Evolutionary conservation across 92 coral and sea anemone genomes (phyloP), one percentile per base, ranked within the genome.

Genomic region (Muricea muricata): DNA sequence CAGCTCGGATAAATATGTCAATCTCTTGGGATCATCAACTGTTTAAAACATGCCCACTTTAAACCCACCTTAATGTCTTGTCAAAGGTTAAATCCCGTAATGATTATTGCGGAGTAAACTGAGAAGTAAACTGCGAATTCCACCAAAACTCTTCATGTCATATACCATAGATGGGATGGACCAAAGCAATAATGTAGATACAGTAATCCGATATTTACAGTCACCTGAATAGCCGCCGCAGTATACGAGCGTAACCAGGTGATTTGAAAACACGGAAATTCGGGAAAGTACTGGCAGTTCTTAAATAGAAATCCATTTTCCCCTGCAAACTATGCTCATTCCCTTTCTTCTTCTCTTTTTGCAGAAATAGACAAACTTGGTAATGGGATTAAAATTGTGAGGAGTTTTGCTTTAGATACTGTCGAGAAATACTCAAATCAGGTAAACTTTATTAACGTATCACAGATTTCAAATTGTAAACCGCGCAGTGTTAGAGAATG

Each of bases 361-460:
- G 13, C 41, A 71, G 78, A 71, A 71, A 14, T 71, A 21, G 55
- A 71, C n/a, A 71, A 71, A 50, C 56, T 71, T 71, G 40, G 55
- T 57, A 4, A n/a, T n/a, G 78, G 78, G 23, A 40, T 71, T 40
- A 55, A n/a, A 2, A 18, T 71, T 18, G 78, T 57, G 10, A 71
- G 56, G 33, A 24, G 52, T 37, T 37, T 71, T 30, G 32, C 56
- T 39, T 31, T 71, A 4, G 56, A 71, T 57, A 42, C 57, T 40
- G 54, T 71, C 7, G 23, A 71, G 57, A 40, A 71, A 32, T 71
- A 37, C n/a, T 71, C 78, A 0, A 50, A 71, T 33, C 55, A 71
- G 78, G 73, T 66, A 30, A n/a, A n/a, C n/a, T n/a, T n/a, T n/a
- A n/a, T n/a, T n/a, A n/a, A n/a, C n/a, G n/a, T n/a, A n/a, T n/a